These are phyloP conservation scores for Melanostigma gelatinosum DNA, from an alignment of 2,113 vertebrate genomes.

Conservation along the genomic window DNA sequence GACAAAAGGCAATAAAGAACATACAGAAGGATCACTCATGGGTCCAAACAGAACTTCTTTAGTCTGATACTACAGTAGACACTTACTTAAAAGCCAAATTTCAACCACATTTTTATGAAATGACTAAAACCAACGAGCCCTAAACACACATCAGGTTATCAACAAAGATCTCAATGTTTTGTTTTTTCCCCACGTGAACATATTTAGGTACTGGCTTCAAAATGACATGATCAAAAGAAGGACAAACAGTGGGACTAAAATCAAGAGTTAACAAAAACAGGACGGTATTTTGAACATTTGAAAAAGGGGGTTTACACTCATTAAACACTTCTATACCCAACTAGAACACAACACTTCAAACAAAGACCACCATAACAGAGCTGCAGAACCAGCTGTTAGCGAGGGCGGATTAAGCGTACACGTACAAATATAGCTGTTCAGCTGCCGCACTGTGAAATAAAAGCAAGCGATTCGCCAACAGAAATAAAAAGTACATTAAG, in stretches of 20 bases:
- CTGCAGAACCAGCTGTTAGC: conserved; percentile 36
- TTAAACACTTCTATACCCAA: conserved; percentile 12
- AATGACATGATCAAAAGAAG: background rate
- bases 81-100: background rate
- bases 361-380: background rate
- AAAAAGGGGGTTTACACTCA: background rate
- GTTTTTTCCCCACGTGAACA: background rate
- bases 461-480: conserved; percentile 56
- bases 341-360: conserved; percentile 42
- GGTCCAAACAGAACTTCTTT: background rate
- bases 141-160: background rate
- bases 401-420: conserved; percentile 29
- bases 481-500: conserved; percentile 22
- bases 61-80: background rate
- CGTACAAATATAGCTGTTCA: conserved; percentile 33
- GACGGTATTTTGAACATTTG: background rate
- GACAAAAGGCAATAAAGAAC: background rate
- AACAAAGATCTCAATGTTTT: background rate
- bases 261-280: background rate
- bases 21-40: background rate
- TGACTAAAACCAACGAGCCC: background rate
- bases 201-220: background rate
- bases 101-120: conserved; percentile 16
- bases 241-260: background rate
- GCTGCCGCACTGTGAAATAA: conserved; percentile 66